Percentiles rank a stretch among this genome's conserved stretches.
Evolutionary conservation across 1,140 invertebrate genomes (phyloP).

Genomic region (Nautilus pompilius): DNA sequence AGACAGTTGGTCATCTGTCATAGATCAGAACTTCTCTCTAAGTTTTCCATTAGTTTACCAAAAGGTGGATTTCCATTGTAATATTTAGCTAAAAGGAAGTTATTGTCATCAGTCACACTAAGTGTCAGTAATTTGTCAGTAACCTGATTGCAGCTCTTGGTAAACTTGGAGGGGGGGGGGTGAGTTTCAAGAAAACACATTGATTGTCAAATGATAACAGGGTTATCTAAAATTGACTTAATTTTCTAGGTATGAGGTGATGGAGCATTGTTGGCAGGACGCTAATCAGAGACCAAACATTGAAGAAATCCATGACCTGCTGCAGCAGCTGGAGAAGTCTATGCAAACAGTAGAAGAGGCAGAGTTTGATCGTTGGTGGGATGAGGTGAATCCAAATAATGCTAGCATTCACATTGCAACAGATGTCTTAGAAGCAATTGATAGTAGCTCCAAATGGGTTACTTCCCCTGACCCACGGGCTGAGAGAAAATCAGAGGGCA

Average conservation of each 20-base stretch:
- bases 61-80: too few relatives aligned
- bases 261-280: slow-evolving; percentile 39
- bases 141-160: too few relatives aligned
- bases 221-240: too few relatives aligned
- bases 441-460: slow-evolving; percentile 10
- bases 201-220: too few relatives aligned
- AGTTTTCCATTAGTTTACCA: too few relatives aligned
- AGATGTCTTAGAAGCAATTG: slow-evolving; percentile 9
- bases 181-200: too few relatives aligned
- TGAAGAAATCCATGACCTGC: slow-evolving; percentile 25
- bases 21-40: too few relatives aligned
- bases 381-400: slow-evolving; percentile 18
- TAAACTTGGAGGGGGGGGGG: too few relatives aligned
- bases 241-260: slow-evolving; percentile 36
- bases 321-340: slow-evolving; percentile 19
- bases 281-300: slow-evolving; percentile 22
- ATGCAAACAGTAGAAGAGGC: slow-evolving; percentile 9
- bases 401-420: slow-evolving; percentile 8
- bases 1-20: too few relatives aligned
- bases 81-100: too few relatives aligned
- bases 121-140: too few relatives aligned
- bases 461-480: slow-evolving; percentile 11
- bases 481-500: slow-evolving; percentile 6
- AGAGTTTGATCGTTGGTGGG: slow-evolving; percentile 40
- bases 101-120: too few relatives aligned